These are phyloP conservation scores for Drosophila seclusa DNA, from an alignment of 2,888 invertebrate species.

Conservation along the genomic window DNA sequence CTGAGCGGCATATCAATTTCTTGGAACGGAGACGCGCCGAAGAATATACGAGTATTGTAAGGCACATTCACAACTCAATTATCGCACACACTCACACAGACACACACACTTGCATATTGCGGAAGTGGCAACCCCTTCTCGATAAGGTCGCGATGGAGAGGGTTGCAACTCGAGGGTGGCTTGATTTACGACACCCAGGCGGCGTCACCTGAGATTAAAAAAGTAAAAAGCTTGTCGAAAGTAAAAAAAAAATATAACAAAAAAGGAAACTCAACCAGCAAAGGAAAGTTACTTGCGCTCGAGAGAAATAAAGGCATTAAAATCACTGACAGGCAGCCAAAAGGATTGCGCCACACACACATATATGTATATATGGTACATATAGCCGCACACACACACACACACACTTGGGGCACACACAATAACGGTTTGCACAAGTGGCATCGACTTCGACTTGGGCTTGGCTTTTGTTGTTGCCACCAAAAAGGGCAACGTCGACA, in stretches of 20 bases:
- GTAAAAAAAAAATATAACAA: constrained; percentile 58
- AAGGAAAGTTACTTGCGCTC: constrained; percentile 65
- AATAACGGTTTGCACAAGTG: constrained; percentile 63
- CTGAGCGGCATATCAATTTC: constrained; percentile 78
- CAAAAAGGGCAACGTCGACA: constrained; percentile 81
- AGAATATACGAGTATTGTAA: constrained; percentile 41
- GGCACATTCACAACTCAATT: constrained; percentile 79
- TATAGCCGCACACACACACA: constrained; percentile 22
- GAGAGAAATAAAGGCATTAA: constrained; percentile 82
- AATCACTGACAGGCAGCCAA: constrained; percentile 81
- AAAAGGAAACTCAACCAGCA: constrained; percentile 41
- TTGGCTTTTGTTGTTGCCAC: constrained; percentile 62
- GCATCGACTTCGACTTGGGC: constrained; percentile 30
- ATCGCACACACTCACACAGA: constrained; percentile 60
- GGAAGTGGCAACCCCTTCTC: constrained; percentile 56
- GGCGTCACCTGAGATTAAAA: constrained; percentile 85
- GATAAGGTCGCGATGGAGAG: constrained; percentile 10
- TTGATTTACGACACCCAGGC: constrained; percentile 84
- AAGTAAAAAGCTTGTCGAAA: constrained; percentile 80
- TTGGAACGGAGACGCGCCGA: constrained; percentile 29
- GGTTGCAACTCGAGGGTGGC: constrained; percentile 44
- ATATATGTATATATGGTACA: constrained; percentile 10
- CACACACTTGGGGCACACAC: constrained; percentile 14
- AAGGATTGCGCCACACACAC: constrained; percentile 70
- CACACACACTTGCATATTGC: constrained; percentile 13